Percentiles rank a stretch among this genome's conserved stretches.
Evolutionary conservation across 2,797 vertebrate genomes (phyloP).

Genomic region (Anabacerthia variegaticeps): DNA sequence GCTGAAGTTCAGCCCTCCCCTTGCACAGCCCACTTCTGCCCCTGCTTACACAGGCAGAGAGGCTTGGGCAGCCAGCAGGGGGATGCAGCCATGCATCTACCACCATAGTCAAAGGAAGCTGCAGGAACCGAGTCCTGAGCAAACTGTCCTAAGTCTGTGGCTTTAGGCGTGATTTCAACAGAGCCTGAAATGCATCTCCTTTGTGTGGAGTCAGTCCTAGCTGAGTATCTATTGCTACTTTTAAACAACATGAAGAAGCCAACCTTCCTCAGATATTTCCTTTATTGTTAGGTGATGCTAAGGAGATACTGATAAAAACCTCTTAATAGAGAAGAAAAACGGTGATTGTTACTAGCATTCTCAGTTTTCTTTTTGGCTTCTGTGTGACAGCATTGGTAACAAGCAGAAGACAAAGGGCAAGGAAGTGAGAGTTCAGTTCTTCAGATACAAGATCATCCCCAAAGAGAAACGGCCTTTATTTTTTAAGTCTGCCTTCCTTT

Average conservation of each 20-base stretch:
- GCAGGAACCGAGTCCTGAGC: neutral
- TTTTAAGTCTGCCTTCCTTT: conserved; percentile 12
- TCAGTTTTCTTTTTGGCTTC: conserved; percentile 13
- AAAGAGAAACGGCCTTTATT: conserved; percentile 26
- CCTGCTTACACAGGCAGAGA: rapidly evolving
- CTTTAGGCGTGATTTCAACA: neutral
- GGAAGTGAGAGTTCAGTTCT: conserved; percentile 30
- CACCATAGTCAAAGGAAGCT: neutral
- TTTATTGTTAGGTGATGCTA: neutral
- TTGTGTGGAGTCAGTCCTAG: neutral
- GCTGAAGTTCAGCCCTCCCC: neutral
- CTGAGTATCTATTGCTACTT: neutral
- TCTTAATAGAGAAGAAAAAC: neutral
- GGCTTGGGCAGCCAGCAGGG: neutral
- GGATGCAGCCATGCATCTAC: neutral
- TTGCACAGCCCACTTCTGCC: neutral
- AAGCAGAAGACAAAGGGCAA: neutral
- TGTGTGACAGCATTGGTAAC: neutral
- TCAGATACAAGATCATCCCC: neutral
- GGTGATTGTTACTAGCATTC: neutral
- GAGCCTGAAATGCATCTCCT: neutral
- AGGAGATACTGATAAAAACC: neutral
- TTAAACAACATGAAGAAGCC: neutral
- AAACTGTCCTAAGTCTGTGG: neutral
- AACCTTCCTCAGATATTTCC: neutral